These are phyloP conservation scores for Zygaena filipendulae DNA, from an alignment of 2,888 invertebrate species.

Conservation along the genomic window DNA sequence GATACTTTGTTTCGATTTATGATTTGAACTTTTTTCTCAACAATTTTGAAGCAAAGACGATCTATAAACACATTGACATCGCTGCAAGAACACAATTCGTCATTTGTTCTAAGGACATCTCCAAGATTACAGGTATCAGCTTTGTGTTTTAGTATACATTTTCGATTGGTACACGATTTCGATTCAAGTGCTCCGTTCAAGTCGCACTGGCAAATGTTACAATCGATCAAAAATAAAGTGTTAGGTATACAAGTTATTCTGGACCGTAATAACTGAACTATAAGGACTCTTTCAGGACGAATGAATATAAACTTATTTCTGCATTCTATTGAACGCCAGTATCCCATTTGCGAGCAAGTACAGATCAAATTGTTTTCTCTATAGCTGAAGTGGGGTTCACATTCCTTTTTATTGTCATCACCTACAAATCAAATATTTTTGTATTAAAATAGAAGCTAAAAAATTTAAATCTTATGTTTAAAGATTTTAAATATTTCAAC, in stretches of 20 bases:
- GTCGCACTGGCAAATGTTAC: slow-evolving; percentile 34
- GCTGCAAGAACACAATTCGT: slow-evolving; percentile 34
- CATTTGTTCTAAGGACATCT: slow-evolving; percentile 24
- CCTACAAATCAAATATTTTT: no score
- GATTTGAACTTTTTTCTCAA: slow-evolving; percentile 18
- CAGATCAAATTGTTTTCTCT: slow-evolving; percentile 25
- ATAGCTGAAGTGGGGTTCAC: no score
- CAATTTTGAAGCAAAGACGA: slow-evolving; percentile 25
- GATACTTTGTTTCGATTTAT: slow-evolving; percentile 13
- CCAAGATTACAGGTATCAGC: slow-evolving; percentile 27
- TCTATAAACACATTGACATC: slow-evolving; percentile 31
- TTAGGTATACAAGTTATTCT: slow-evolving; percentile 25
- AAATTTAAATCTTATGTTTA: no score
- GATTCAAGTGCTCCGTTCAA: slow-evolving; percentile 19
- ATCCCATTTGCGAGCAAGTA: slow-evolving; percentile 25
- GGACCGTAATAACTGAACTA: slow-evolving; percentile 15
- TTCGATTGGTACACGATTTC: slow-evolving; percentile 26
- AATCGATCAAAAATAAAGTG: slow-evolving; percentile 27
- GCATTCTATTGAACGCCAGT: slow-evolving; percentile 31
- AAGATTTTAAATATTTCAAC: no score
- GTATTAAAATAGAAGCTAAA: no score
- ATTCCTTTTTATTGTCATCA: no score
- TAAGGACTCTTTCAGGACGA: slow-evolving; percentile 11
- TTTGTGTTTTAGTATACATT: slow-evolving; percentile 24
- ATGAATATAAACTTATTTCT: slow-evolving; percentile 22